Evolutionary conservation across 2,113 vertebrate genomes (phyloP).

Genomic region (Ondatra zibethicus): DNA sequence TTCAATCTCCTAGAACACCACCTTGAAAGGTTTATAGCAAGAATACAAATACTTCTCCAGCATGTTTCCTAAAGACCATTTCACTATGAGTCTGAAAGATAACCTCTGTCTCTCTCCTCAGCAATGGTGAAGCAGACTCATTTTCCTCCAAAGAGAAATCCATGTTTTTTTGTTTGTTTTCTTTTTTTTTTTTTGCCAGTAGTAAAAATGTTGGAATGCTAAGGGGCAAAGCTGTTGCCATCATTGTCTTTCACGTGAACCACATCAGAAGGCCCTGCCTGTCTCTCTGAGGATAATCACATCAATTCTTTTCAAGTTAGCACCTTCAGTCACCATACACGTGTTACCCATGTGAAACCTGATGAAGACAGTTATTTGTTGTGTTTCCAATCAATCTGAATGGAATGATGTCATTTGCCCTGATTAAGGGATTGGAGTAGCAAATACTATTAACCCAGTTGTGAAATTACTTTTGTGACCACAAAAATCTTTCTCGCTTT

Average conservation of each 20-base stretch:
- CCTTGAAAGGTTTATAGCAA: not conserved
- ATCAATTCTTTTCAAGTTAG: not conserved
- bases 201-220: no score
- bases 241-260: fast-evolving
- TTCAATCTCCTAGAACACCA: not conserved
- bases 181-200: not conserved
- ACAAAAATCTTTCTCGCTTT: not conserved
- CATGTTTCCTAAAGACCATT: not conserved
- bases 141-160: not conserved
- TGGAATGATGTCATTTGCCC: not conserved
- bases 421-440: not conserved
- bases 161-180: not conserved
- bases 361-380: not conserved
- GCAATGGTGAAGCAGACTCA: not conserved
- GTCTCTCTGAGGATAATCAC: not conserved
- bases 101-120: not conserved
- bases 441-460: not conserved
- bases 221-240: not conserved
- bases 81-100: not conserved
- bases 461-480: not conserved
- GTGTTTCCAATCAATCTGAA: not conserved
- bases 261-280: not conserved
- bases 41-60: not conserved
- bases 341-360: not conserved
- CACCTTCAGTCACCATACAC: not conserved